Evolutionary conservation across 2,888 invertebrate genomes (phyloP).

Genomic region (Digitonthophagus gazella): DNA sequence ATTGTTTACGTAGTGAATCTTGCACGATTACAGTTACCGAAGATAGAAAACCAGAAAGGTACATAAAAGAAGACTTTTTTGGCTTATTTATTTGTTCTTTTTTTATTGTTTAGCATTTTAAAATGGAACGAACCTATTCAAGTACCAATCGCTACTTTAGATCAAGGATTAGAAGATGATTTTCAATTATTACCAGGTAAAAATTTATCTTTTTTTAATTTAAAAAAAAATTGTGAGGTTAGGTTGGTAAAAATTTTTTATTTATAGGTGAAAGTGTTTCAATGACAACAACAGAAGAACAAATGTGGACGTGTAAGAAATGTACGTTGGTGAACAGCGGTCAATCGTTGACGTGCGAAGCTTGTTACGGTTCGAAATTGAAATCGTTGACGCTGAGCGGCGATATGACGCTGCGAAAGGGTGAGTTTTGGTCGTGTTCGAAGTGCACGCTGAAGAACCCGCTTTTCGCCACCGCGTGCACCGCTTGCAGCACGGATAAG

Average conservation of each 20-base stretch:
- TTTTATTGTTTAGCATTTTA: slow-evolving; percentile 41
- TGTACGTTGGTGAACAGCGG: slow-evolving; percentile 83
- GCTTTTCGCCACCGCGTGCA: slow-evolving; percentile 63
- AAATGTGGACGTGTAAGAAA: slow-evolving; percentile 80
- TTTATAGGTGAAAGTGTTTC: slow-evolving; percentile 1
- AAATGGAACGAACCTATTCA: slow-evolving; percentile 42
- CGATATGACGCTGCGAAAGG: slow-evolving; percentile 68
- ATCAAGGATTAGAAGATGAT: slow-evolving; percentile 70
- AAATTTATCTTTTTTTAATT: neutral
- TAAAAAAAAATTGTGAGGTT: no score
- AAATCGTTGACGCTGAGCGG: slow-evolving; percentile 59
- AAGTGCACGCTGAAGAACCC: slow-evolving; percentile 83
- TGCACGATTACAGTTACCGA: slow-evolving; percentile 70
- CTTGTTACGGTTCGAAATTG: slow-evolving; percentile 82
- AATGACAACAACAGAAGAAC: slow-evolving; percentile 41
- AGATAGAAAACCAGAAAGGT: slow-evolving; percentile 42
- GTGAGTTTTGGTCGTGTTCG: slow-evolving; percentile 76
- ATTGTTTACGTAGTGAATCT: slow-evolving; percentile 64
- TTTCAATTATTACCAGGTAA: slow-evolving; percentile 62
- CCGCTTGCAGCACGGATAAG: slow-evolving; percentile 70
- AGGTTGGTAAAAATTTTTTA: neutral
- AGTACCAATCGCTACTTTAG: slow-evolving; percentile 63
- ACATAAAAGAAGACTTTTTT: slow-evolving; percentile 19
- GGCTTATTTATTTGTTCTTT: neutral
- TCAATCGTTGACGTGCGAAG: slow-evolving; percentile 72